Percentiles rank a stretch among this genome's conserved stretches.
Conservation (phyloP, 2,113 vertebrate species). For the Hymenochirus boettgeri region DNA sequence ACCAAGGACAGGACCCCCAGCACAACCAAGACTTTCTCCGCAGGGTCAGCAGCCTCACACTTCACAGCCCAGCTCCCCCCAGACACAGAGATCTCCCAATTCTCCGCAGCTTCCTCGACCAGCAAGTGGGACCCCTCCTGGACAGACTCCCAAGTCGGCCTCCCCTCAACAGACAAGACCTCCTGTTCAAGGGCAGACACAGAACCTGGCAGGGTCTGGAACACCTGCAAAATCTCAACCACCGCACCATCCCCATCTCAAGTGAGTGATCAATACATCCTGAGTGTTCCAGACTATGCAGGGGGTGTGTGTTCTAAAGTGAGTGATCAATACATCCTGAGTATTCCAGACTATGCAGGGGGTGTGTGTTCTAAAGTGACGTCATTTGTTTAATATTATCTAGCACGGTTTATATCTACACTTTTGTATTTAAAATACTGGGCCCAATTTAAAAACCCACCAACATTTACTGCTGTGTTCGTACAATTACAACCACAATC, state of each 20-base stretch:
- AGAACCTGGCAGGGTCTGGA: constrained; percentile 61
- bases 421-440: no score
- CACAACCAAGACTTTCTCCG: constrained; percentile 67
- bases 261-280: constrained; percentile 70
- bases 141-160: constrained; percentile 77
- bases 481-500: no score
- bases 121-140: constrained; percentile 73
- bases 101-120: constrained; percentile 87
- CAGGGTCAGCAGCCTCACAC: constrained; percentile 71
- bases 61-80: constrained; percentile 70
- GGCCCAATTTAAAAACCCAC: no score
- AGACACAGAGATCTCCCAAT: constrained; percentile 81
- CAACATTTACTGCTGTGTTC: no score
- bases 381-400: no score
- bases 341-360: no score
- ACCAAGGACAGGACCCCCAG: constrained; percentile 53
- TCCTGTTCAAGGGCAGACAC: constrained; percentile 59
- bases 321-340: no score
- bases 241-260: constrained; percentile 73
- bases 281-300: no score
- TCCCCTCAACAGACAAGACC: constrained; percentile 63
- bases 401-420: no score
- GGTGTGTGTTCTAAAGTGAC: no score
- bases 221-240: constrained; percentile 67
- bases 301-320: no score